A percentile compares a stretch with the other conserved stretches of the same genome.
Conservation (phyloP, 2,797 vertebrate species). For the Tapirus indicus region DNA sequence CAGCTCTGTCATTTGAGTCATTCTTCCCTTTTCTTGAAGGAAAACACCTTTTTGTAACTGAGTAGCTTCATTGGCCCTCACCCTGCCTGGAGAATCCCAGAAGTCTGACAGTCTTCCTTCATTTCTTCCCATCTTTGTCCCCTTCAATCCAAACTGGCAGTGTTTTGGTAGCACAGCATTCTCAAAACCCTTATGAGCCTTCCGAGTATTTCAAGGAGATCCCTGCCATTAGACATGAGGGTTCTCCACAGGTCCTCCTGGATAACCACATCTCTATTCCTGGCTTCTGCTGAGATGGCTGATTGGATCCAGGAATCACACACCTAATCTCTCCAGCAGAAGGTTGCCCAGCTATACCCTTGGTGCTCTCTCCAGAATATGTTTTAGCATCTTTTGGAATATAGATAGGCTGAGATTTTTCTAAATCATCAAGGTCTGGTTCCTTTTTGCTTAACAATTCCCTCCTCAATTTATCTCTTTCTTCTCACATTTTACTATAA, state of each 20-base stretch:
- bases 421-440: neutral
- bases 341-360: neutral
- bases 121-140: neutral
- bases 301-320: neutral
- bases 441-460: neutral
- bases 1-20: neutral
- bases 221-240: neutral
- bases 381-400: neutral
- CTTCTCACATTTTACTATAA: neutral
- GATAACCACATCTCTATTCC: neutral
- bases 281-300: neutral
- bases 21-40: neutral
- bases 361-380: neutral
- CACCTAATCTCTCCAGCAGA: neutral
- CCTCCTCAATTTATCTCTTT: neutral
- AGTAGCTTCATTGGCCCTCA: neutral
- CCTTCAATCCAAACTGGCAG: neutral
- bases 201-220: neutral
- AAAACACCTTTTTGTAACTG: neutral
- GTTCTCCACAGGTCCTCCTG: neutral
- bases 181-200: neutral
- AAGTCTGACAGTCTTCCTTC: neutral
- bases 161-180: neutral
- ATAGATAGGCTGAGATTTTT: neutral
- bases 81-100: neutral